Conservation (phyloP, 2,888 invertebrate genomes). For the Leptura quadrifasciata region DNA sequence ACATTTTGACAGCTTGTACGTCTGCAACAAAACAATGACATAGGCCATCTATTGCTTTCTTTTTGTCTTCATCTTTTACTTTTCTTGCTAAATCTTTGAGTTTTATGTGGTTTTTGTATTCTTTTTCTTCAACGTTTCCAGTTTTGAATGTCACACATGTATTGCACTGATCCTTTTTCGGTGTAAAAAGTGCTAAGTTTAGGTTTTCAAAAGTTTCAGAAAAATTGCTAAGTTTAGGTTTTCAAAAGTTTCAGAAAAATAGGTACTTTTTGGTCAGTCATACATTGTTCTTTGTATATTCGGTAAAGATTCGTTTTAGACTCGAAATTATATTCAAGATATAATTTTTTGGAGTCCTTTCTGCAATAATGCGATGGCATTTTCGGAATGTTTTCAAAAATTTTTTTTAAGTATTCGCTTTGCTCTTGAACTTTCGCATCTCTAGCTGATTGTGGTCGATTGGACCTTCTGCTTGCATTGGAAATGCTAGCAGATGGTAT, state of each 20-base stretch:
- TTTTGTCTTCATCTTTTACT: slow-evolving; percentile 25
- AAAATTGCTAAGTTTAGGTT: slow-evolving; percentile 41
- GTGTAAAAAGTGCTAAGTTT: no score
- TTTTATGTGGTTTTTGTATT: background rate
- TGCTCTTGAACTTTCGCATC: background rate
- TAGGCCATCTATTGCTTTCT: background rate
- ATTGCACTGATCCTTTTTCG: slow-evolving; percentile 48
- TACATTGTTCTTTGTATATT: slow-evolving; percentile 37
- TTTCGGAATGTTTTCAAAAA: background rate
- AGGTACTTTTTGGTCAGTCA: slow-evolving; percentile 31
- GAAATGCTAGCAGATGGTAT: background rate
- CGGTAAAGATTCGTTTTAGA: slow-evolving; percentile 40
- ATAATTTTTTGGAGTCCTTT: background rate
- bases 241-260: slow-evolving; percentile 45
- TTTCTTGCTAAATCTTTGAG: slow-evolving; percentile 2
- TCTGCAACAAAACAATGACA: slow-evolving; percentile 44
- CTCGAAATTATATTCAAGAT: slow-evolving; percentile 25
- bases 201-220: no score
- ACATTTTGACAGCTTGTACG: slow-evolving; percentile 48
- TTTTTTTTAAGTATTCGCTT: background rate
- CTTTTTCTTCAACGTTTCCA: slow-evolving; percentile 40
- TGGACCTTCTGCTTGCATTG: background rate
- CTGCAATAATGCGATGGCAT: background rate
- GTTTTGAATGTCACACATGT: slow-evolving; percentile 44
- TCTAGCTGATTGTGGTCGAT: background rate